Evolutionary conservation across 2,797 vertebrate genomes (phyloP).

Genomic region (Labroides dimidiatus): DNA sequence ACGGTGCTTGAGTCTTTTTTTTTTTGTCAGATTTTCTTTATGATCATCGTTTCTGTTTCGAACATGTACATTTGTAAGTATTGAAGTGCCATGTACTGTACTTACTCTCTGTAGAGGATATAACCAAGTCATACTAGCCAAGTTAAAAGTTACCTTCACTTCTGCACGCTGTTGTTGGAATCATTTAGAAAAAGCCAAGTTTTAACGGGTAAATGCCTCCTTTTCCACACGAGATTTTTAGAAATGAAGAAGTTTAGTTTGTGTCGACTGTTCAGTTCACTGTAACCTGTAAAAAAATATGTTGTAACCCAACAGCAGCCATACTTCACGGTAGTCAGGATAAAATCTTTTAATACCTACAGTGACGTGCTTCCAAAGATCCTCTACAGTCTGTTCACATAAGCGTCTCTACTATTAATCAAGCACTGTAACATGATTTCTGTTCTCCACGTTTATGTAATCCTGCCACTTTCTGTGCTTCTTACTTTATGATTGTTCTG

Average conservation of each 20-base stretch:
- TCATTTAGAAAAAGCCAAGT: constrained; percentile 24
- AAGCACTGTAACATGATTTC: constrained; percentile 7
- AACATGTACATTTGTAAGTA: constrained; percentile 29
- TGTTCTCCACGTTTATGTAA: constrained; percentile 35
- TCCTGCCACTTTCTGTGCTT: constrained; percentile 35
- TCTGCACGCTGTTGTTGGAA: constrained; percentile 1
- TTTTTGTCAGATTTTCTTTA: constrained; percentile 11
- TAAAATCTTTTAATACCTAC: constrained; percentile 23
- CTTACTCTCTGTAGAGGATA: constrained; percentile 60
- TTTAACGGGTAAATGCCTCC: not conserved
- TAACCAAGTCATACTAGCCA: constrained; percentile 42
- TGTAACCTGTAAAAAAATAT: not conserved
- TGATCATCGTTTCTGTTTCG: constrained; percentile 15
- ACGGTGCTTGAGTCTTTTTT: constrained; percentile 41
- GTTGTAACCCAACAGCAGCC: constrained; percentile 7
- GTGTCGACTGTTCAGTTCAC: not conserved
- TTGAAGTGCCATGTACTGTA: constrained; percentile 61
- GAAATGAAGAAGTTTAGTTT: not conserved
- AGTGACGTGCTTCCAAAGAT: constrained; percentile 76
- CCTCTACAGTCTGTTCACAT: constrained; percentile 57
- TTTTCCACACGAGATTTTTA: not conserved
- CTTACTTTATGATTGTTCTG: constrained; percentile 9
- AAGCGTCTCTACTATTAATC: constrained; percentile 20
- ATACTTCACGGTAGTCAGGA: constrained; percentile 10
- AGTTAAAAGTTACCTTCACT: constrained; percentile 15